Percentiles rank a stretch among this genome's conserved stretches.
phyloP scores from a whole-genome alignment of 2,888 invertebrate species.

The Chrysotoxum bicinctum region DNA sequence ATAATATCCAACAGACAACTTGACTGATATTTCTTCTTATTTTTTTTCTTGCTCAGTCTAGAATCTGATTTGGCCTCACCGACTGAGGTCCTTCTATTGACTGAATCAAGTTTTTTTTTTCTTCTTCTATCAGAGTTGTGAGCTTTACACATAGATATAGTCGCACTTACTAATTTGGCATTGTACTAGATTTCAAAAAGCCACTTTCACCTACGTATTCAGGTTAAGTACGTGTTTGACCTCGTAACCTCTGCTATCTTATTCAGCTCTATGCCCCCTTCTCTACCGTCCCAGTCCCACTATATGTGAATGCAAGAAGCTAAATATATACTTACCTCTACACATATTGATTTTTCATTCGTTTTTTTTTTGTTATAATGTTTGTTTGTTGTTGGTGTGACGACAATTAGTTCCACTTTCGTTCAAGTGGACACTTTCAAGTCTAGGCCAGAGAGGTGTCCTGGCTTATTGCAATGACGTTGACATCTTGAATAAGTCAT shows the following conservation, averaged over 20 bases:
- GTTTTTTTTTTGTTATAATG: background rate
- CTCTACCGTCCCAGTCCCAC: too few species aligned
- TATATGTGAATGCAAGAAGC: background rate
- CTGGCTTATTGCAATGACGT: slow-evolving; percentile 50
- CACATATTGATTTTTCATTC: slow-evolving; percentile 50
- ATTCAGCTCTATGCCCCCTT: background rate
- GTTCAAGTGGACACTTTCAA: slow-evolving; percentile 44
- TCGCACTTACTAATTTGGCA: slow-evolving; percentile 10
- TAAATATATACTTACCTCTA: background rate
- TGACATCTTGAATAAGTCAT: slow-evolving; percentile 62
- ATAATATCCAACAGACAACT: slow-evolving; percentile 22
- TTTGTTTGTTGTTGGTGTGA: background rate
- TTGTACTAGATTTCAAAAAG: slow-evolving; percentile 31
- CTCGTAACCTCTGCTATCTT: slow-evolving; percentile 28
- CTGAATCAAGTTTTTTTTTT: background rate
- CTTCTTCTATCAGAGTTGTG: background rate
- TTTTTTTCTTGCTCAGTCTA: background rate
- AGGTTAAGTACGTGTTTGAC: slow-evolving; percentile 56
- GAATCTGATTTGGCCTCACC: slow-evolving; percentile 21
- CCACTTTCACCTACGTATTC: slow-evolving; percentile 28
- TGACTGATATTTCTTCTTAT: slow-evolving; percentile 16
- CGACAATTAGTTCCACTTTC: slow-evolving; percentile 59
- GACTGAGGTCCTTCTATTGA: slow-evolving; percentile 1
- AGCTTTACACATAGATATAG: background rate
- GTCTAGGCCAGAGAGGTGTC: slow-evolving; percentile 24